Conservation (phyloP, 2,888 invertebrate genomes). For the Lathronympha strigana region DNA sequence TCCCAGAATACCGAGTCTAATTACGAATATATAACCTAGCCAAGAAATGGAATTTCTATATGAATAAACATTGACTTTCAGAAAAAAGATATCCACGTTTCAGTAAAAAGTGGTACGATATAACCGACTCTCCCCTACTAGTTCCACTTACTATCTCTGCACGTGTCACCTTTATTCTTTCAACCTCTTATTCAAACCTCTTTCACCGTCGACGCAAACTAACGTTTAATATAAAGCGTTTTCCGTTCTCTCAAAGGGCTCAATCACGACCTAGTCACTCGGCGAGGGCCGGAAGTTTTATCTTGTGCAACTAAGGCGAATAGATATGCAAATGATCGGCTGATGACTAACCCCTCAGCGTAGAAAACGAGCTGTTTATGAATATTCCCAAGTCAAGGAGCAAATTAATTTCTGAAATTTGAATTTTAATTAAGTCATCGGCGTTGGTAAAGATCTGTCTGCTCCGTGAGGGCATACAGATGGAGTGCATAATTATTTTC, state of each 20-base stretch:
- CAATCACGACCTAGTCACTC: constrained; percentile 6
- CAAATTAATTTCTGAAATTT: constrained; percentile 48
- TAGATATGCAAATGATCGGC: constrained; percentile 44
- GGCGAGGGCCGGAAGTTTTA: constrained; percentile 31
- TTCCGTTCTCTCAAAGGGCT: constrained; percentile 22
- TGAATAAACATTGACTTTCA: background rate
- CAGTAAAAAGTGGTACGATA: too few relatives aligned
- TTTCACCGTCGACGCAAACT: background rate
- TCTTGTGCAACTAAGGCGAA: constrained; percentile 28
- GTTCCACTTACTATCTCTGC: background rate
- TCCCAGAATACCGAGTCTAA: too few relatives aligned
- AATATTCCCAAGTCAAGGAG: constrained; percentile 48
- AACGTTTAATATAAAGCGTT: constrained; percentile 16
- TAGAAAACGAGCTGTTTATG: constrained; percentile 44
- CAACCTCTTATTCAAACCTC: background rate
- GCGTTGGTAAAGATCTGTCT: constrained; percentile 38
- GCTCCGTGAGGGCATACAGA: too few relatives aligned
- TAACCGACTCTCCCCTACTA: too few relatives aligned
- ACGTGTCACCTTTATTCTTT: background rate
- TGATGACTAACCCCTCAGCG: constrained; percentile 30
- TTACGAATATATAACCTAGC: too few relatives aligned
- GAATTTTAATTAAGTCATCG: constrained; percentile 51
- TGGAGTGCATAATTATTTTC: too few relatives aligned
- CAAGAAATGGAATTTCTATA: background rate
- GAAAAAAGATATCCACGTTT: too few relatives aligned